These are phyloP conservation scores for Sthenelais limicola DNA, from an alignment of 2,888 invertebrate genomes.

Conservation along the genomic window DNA sequence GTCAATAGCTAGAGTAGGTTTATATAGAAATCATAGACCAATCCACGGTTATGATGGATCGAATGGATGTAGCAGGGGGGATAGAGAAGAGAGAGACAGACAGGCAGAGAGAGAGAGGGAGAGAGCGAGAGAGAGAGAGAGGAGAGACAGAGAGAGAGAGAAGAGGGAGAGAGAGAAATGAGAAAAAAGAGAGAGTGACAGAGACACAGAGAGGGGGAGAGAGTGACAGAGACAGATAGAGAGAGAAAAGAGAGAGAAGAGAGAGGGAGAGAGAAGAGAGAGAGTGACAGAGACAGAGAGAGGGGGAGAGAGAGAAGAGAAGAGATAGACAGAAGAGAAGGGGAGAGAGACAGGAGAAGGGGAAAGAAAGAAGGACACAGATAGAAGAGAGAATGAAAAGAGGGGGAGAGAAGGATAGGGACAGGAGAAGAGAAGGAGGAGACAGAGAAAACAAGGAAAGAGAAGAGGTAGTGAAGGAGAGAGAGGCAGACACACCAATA, in stretches of 20 bases:
- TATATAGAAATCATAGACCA: no score
- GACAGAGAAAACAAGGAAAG: neutral
- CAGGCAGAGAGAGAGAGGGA: conserved; percentile 20
- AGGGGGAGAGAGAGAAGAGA: conserved; percentile 25
- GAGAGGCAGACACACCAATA: neutral
- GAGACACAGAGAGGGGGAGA: neutral
- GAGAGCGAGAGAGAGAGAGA: conserved; percentile 4
- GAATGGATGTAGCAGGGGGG: no score
- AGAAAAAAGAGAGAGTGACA: conserved; percentile 32
- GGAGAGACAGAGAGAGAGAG: conserved; percentile 23
- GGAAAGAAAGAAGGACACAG: neutral
- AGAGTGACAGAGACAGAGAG: conserved; percentile 12
- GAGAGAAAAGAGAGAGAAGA: conserved; percentile 5
- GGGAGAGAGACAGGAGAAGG: conserved; percentile 27
- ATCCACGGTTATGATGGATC: no score
- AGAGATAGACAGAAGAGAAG: no score
- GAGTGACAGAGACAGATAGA: conserved; percentile 19
- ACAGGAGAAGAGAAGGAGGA: neutral
- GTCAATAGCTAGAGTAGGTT: no score
- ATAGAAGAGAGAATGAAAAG: neutral
- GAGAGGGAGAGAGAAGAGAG: conserved; percentile 15
- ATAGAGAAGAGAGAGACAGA: conserved; percentile 27
- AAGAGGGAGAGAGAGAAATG: neutral
- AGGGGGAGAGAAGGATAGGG: neutral
- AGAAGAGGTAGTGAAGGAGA: neutral